Percentiles rank a stretch among this genome's conserved stretches.
Evolutionary conservation across 2,113 vertebrate species (phyloP).

Genomic region (Dolichallabes microphthalmus): DNA sequence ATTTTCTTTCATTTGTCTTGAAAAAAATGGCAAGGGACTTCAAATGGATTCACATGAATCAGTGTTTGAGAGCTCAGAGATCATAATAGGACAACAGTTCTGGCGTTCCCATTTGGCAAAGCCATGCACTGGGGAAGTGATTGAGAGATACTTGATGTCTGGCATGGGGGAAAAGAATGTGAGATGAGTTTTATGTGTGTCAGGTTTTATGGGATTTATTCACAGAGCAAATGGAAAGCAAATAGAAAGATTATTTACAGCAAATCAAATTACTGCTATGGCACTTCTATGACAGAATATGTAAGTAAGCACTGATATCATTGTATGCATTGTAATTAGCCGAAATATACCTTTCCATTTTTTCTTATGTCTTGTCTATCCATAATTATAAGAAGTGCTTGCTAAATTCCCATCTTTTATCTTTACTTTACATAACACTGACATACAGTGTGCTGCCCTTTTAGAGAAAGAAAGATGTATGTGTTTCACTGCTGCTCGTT

Average conservation of each 20-base stretch:
- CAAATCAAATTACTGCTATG: background rate
- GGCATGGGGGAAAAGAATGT: slow-evolving; percentile 51
- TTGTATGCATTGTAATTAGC: background rate
- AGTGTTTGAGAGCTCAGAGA: slow-evolving; percentile 62
- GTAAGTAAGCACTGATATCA: background rate
- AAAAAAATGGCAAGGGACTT: slow-evolving; percentile 64
- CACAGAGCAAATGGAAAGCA: background rate
- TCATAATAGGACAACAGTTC: slow-evolving; percentile 71
- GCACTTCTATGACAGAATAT: background rate
- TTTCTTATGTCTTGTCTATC: background rate
- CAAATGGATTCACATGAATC: slow-evolving; percentile 75
- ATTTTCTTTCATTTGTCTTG: slow-evolving; percentile 63
- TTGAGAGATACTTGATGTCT: slow-evolving; percentile 57
- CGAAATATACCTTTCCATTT: background rate
- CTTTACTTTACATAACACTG: background rate
- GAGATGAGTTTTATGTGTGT: slow-evolving; percentile 23
- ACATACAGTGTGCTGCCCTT: background rate
- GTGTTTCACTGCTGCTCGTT: background rate
- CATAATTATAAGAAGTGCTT: background rate
- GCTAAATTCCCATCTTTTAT: background rate
- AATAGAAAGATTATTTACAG: slow-evolving; percentile 3
- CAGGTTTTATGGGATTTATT: slow-evolving; percentile 29
- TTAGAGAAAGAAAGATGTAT: background rate
- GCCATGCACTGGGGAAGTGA: slow-evolving; percentile 60
- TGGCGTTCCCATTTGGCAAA: slow-evolving; percentile 60